These are phyloP conservation scores for Panagrolaimus sp. DNA, from an alignment of 1,140 invertebrate species.

Conservation along the genomic window DNA sequence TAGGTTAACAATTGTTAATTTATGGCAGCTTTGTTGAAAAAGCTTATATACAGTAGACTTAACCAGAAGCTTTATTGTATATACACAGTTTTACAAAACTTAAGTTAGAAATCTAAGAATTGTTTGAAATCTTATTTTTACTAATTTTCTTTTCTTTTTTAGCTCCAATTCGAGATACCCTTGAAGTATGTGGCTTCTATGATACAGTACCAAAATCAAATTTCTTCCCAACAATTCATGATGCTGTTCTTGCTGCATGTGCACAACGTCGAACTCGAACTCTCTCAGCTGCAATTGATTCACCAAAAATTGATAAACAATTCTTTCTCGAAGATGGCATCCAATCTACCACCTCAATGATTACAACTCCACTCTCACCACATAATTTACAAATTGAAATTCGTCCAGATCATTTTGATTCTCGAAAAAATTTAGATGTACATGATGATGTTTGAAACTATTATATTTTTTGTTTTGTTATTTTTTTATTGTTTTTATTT, in stretches of 20 bases:
- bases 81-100: too few relatives aligned
- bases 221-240: constrained; percentile 57
- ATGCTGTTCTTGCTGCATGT: constrained; percentile 43
- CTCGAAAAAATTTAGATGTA: constrained; percentile 2
- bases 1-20: too few relatives aligned
- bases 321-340: constrained; percentile 11
- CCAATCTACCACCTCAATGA: neutral
- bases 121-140: too few relatives aligned
- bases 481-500: too few relatives aligned
- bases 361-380: neutral
- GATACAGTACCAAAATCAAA: constrained; percentile 46
- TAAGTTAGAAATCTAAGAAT: too few relatives aligned
- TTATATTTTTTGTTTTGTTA: too few relatives aligned
- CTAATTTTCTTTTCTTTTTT: constrained; percentile 1
- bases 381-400: neutral
- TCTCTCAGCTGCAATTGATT: constrained; percentile 4
- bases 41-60: too few relatives aligned
- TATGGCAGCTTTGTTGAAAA: too few relatives aligned
- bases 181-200: constrained; percentile 49
- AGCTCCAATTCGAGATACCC: constrained; percentile 53
- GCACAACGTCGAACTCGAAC: neutral
- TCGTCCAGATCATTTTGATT: neutral
- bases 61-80: too few relatives aligned
- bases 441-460: neutral
- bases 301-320: neutral